A percentile compares a stretch with the other conserved stretches of the same genome.
Conservation (phyloP, 2,888 invertebrate species). For the Cyclophora albipunctata region DNA sequence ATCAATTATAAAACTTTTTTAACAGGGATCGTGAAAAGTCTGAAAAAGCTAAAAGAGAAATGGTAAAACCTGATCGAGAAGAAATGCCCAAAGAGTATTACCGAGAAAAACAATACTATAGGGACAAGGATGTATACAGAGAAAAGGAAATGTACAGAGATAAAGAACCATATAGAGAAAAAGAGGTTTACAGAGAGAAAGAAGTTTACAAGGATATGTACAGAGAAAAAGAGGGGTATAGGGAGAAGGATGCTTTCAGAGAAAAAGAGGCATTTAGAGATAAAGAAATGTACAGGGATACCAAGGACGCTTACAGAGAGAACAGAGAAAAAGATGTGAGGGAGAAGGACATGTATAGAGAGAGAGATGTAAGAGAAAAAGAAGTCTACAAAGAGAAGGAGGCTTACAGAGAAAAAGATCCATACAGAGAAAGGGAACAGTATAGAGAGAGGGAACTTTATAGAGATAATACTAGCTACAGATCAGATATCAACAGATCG, state of each 20-base stretch:
- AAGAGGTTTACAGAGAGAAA: constrained; percentile 26
- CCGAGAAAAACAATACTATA: constrained; percentile 64
- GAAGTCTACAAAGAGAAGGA: constrained; percentile 58
- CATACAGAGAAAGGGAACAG: constrained; percentile 59
- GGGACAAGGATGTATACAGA: constrained; percentile 42
- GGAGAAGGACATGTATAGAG: constrained; percentile 53
- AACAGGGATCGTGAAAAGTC: constrained; percentile 65
- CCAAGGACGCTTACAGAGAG: constrained; percentile 31
- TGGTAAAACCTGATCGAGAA: constrained; percentile 56
- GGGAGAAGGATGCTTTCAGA: constrained; percentile 43
- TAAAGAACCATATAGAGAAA: constrained; percentile 36
- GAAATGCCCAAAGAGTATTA: constrained; percentile 66
- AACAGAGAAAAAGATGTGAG: constrained; percentile 50
- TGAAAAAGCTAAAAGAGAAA: constrained; percentile 60
- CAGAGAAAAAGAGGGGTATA: constrained; percentile 36
- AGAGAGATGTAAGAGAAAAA: constrained; percentile 32
- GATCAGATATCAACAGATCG: constrained; percentile 36
- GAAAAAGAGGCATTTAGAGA: constrained; percentile 35
- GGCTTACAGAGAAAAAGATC: constrained; percentile 54
- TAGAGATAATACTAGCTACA: constrained; percentile 41
- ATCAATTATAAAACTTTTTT: constrained; percentile 45
- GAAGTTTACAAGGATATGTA: constrained; percentile 34
- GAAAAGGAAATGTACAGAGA: constrained; percentile 39
- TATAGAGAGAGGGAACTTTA: constrained; percentile 53
- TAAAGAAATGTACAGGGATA: constrained; percentile 38